A percentile compares a stretch with the other conserved stretches of the same genome.
Conservation (phyloP, 2,888 invertebrate genomes). For the Protodeltote pygarga region DNA sequence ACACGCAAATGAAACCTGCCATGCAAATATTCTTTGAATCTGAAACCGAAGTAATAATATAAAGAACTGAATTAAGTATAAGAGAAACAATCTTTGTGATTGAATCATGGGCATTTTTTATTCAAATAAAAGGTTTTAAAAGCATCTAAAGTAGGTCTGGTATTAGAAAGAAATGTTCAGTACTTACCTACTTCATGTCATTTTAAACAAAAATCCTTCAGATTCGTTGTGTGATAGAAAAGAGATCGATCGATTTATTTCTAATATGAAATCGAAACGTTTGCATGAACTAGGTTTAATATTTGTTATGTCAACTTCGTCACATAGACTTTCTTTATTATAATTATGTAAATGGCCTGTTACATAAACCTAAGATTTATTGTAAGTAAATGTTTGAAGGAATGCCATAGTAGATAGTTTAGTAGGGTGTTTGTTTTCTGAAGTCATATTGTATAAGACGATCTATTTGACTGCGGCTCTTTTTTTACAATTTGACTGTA, state of each 20-base stretch:
- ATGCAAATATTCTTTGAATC: background rate
- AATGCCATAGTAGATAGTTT: constrained; percentile 48
- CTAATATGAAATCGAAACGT: constrained; percentile 10
- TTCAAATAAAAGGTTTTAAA: too few relatives aligned
- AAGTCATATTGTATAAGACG: constrained; percentile 1
- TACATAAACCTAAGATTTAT: constrained; percentile 39
- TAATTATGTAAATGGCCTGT: constrained; percentile 34
- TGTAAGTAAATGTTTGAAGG: constrained; percentile 29
- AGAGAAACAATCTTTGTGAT: too few relatives aligned
- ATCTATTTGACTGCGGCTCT: constrained; percentile 3
- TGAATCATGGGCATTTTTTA: too few relatives aligned
- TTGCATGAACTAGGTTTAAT: constrained; percentile 11
- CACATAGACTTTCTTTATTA: constrained; percentile 31
- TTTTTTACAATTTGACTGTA: background rate
- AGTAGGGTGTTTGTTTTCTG: constrained; percentile 8
- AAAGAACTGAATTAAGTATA: background rate
- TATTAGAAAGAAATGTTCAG: too few relatives aligned
- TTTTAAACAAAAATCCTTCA: too few relatives aligned
- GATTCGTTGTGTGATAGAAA: too few relatives aligned
- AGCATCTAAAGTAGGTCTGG: too few relatives aligned
- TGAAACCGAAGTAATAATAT: background rate
- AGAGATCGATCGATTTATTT: constrained; percentile 1
- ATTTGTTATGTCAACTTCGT: constrained; percentile 26
- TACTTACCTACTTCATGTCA: too few relatives aligned
- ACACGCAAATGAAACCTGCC: constrained; percentile 5